Evolutionary conservation across 2,888 invertebrate genomes (phyloP).

Genomic region (Andricus curvator): DNA sequence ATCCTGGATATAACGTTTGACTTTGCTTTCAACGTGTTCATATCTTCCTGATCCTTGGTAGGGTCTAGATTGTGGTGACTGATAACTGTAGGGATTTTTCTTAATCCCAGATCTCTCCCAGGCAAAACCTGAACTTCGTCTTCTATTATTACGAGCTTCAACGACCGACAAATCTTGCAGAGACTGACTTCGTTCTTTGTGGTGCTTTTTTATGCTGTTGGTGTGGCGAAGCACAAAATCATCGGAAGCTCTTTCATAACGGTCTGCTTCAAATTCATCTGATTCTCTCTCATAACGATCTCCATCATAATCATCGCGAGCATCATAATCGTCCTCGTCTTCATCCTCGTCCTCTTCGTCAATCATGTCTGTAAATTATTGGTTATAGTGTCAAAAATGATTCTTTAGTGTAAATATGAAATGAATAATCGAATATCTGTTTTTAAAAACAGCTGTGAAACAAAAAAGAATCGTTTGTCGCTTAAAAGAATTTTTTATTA

Average conservation of each 20-base stretch:
- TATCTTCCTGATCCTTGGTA: slow-evolving; percentile 59
- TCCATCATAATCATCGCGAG: slow-evolving; percentile 63
- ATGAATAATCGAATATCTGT: neutral
- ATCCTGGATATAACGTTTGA: slow-evolving; percentile 69
- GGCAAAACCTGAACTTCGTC: slow-evolving; percentile 20
- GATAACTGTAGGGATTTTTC: slow-evolving; percentile 38
- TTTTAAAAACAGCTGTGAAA: neutral
- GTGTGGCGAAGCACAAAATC: slow-evolving; percentile 49
- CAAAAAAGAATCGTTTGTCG: neutral
- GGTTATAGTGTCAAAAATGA: neutral
- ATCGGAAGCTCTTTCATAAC: slow-evolving; percentile 28
- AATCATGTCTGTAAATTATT: slow-evolving; percentile 32
- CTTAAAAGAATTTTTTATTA: neutral
- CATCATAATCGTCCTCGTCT: slow-evolving; percentile 58
- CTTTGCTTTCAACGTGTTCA: slow-evolving; percentile 70
- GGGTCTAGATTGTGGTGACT: slow-evolving; percentile 49
- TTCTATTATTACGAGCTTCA: slow-evolving; percentile 36
- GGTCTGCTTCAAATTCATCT: slow-evolving; percentile 60
- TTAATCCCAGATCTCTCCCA: slow-evolving; percentile 25
- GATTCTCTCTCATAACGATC: slow-evolving; percentile 69
- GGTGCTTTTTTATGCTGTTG: slow-evolving; percentile 43
- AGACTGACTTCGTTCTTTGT: slow-evolving; percentile 70
- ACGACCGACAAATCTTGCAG: slow-evolving; percentile 67
- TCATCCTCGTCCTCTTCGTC: slow-evolving; percentile 60
- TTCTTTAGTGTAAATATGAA: neutral